Evolutionary conservation across 2,113 vertebrate species (phyloP).

Genomic region (Corythornis vintsioides): DNA sequence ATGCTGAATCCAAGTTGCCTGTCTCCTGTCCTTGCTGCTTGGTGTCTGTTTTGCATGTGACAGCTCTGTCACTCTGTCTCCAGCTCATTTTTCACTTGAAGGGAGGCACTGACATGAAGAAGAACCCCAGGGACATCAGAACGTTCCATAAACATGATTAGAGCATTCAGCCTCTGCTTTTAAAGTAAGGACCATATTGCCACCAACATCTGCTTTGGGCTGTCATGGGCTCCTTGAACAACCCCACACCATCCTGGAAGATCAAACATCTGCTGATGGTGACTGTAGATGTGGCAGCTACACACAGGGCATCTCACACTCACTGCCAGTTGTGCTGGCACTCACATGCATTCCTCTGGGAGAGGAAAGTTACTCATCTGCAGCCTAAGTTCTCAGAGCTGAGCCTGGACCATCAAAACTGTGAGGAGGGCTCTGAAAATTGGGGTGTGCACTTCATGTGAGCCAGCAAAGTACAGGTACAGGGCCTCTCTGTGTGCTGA

Average conservation of each 20-base stretch:
- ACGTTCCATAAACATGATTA: constrained; percentile 39
- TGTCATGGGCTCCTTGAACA: constrained; percentile 11
- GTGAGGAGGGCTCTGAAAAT: neutral
- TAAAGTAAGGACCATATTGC: constrained; percentile 30
- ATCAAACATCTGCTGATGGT: constrained; percentile 3
- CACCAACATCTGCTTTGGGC: constrained; percentile 31
- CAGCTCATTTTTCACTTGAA: constrained; percentile 25
- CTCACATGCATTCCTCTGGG: neutral
- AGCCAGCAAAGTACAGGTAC: neutral
- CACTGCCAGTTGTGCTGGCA: neutral
- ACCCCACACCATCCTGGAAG: neutral
- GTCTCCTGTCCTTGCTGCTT: neutral
- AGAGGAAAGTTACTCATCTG: neutral
- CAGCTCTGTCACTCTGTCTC: neutral
- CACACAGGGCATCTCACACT: neutral
- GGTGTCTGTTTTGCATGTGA: neutral
- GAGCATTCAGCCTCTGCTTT: constrained; percentile 44
- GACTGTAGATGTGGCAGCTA: neutral
- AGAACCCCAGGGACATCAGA: constrained; percentile 20
- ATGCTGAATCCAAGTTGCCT: neutral
- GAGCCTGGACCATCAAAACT: neutral
- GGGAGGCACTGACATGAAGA: constrained; percentile 1
- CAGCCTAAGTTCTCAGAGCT: neutral
- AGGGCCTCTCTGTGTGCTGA: neutral
- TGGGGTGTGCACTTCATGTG: neutral